Evolutionary conservation across 53 echinoderm and acorn worm genomes (phyloP), one percentile per base, ranked within the genome.

Genomic region (Pentamera pediparva): DNA sequence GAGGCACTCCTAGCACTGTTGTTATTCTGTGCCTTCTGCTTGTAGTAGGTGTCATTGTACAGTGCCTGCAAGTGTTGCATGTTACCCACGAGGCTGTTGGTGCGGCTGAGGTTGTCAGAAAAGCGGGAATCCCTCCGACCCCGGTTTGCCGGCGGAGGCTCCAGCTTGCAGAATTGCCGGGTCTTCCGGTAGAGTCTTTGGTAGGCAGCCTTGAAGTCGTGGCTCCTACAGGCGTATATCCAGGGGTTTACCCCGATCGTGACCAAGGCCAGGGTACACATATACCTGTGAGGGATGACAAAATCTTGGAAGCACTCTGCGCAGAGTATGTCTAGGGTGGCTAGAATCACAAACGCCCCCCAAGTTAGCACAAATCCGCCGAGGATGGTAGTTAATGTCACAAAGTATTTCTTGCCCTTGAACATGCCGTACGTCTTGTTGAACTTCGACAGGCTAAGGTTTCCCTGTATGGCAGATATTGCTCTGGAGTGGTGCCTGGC

Each of bases 131-230:
- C 82, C 31, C 80, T 69, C 56, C 79, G 57, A 18, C 36, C 58
- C n/a, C 72, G 39, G 21, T 69, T 65, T 55, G 75, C 50, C 2
- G 56, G 84, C 9, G 36, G 59, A 17, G 61, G 54, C 65, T 56
- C 69, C 62, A 60, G 78, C 24, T 67, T 75, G 59, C 82, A 82
- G 61, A 62, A 79, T 26, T 39, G 56, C 60, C 62, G 56, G 4
- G 70, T 43, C 27, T 81, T 75, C 8, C 83, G 75, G 35, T 74
- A 39, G 24, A 91, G 70, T 35, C 98, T 70, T 30, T 51, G 56
- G 73, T 89, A 90, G 3, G 91, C 98, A 26, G 98, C 89, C 61
- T 87, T 88, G 59, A 98, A 98, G 74, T 98, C 98, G 54, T 88
- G 79, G 50, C 91, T 91, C 30, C 88, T 69, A 67, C 79, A 83